These are phyloP conservation scores for Phania funesta DNA, from an alignment of 2,888 invertebrate species.

Conservation along the genomic window DNA sequence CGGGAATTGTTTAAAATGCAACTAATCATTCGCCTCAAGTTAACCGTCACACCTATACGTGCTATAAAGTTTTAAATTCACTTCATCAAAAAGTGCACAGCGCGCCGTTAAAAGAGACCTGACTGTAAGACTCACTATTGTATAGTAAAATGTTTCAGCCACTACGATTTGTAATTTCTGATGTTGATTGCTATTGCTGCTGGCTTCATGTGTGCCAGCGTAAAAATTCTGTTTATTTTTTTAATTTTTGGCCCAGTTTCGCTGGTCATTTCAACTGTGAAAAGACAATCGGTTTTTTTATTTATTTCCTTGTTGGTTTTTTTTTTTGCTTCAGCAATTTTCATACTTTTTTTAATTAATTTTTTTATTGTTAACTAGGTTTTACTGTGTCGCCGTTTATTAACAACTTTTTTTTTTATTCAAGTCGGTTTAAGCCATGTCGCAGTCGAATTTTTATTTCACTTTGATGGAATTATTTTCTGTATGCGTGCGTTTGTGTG, in stretches of 20 bases:
- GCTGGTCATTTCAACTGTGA: constrained; percentile 58
- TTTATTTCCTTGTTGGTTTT: constrained; percentile 6
- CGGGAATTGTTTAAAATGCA: no score
- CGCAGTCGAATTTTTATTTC: constrained; percentile 16
- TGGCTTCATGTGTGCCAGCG: not conserved
- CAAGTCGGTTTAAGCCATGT: constrained; percentile 47
- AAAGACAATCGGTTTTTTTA: constrained; percentile 51
- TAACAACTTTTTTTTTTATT: constrained; percentile 32
- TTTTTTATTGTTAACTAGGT: constrained; percentile 48
- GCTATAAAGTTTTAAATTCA: no score
- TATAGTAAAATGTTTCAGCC: constrained; percentile 1
- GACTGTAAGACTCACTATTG: not conserved
- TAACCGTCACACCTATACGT: no score
- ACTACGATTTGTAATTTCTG: constrained; percentile 30
- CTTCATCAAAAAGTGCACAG: not conserved
- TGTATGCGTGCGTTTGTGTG: not conserved
- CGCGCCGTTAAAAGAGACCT: not conserved
- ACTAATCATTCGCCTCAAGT: no score
- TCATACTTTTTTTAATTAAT: constrained; percentile 11
- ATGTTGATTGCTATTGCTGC: not conserved
- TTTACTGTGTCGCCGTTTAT: constrained; percentile 54
- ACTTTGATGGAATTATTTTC: constrained; percentile 44
- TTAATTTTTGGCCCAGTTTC: constrained; percentile 58
- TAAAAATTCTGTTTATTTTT: not conserved
- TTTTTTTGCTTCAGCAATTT: constrained; percentile 16